Evolutionary conservation across 1,140 invertebrate genomes (phyloP).

Genomic region (Oncopodura yosiiana): DNA sequence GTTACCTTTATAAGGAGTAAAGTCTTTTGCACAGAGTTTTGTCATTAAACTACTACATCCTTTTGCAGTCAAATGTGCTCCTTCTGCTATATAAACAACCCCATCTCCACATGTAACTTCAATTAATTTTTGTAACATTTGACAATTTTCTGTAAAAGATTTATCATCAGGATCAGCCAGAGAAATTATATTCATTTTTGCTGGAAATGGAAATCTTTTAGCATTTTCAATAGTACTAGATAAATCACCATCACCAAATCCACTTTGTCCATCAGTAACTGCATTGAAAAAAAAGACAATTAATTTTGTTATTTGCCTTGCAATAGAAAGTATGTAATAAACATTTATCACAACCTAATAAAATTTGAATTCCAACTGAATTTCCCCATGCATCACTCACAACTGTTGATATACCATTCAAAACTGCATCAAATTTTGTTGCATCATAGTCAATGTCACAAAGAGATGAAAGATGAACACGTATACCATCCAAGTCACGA

Average conservation of each 20-base stretch:
- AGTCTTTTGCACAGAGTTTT: conserved; percentile 65
- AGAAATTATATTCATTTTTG: conserved; percentile 65
- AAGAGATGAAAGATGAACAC: conserved; percentile 56
- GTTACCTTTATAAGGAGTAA: conserved; percentile 62
- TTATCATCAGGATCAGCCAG: conserved; percentile 46
- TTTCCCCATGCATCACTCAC: conserved; percentile 76
- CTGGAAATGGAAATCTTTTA: conserved; percentile 68
- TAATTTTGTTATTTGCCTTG: conserved; percentile 11
- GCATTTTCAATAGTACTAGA: conserved; percentile 50
- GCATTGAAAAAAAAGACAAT: conserved; percentile 54
- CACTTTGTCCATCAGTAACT: conserved; percentile 71
- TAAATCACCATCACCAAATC: conserved; percentile 53
- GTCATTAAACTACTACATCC: conserved; percentile 57
- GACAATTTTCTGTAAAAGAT: conserved; percentile 39
- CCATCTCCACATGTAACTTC: conserved; percentile 55
- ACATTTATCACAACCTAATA: background rate
- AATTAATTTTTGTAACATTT: conserved; percentile 45
- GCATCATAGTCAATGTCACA: conserved; percentile 77
- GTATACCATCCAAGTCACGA: conserved; percentile 68
- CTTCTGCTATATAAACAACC: conserved; percentile 54
- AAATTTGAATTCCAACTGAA: conserved; percentile 63
- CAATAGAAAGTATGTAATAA: background rate
- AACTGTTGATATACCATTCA: conserved; percentile 62
- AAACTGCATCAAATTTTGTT: conserved; percentile 65
- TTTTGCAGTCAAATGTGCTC: conserved; percentile 45